phyloP scores from a whole-genome alignment of 2,113 vertebrate species.

The Bubalus kerabau region DNA sequence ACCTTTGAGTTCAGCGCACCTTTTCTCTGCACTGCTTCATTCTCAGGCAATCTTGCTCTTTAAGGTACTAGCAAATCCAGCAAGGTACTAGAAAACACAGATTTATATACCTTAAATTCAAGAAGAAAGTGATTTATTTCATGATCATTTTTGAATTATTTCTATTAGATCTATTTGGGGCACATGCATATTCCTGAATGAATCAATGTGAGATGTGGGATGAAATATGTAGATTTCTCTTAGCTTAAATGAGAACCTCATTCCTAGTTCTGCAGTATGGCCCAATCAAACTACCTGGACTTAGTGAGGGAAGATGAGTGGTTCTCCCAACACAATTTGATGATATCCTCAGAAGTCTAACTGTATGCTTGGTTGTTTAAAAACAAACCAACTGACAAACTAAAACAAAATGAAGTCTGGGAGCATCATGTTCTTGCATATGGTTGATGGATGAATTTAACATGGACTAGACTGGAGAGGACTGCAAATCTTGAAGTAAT shows the following conservation, averaged over 20 bases:
- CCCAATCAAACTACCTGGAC: background rate
- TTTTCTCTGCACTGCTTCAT: background rate
- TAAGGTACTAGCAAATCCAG: background rate
- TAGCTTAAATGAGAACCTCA: background rate
- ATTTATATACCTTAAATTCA: background rate
- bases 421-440: background rate
- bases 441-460: background rate
- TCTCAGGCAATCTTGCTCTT: background rate
- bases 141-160: background rate
- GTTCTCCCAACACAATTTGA: background rate
- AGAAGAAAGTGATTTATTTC: background rate
- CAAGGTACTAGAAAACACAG: background rate
- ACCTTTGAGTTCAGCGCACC: background rate
- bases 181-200: background rate
- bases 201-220: background rate
- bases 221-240: background rate
- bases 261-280: background rate
- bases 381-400: background rate
- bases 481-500: background rate
- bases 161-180: background rate
- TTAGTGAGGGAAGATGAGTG: background rate
- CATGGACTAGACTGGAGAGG: background rate
- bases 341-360: background rate
- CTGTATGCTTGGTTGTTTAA: background rate
- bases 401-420: background rate